Evolutionary conservation across 2,888 invertebrate genomes (phyloP).

Genomic region (Venustoraphidia nigricollis): DNA sequence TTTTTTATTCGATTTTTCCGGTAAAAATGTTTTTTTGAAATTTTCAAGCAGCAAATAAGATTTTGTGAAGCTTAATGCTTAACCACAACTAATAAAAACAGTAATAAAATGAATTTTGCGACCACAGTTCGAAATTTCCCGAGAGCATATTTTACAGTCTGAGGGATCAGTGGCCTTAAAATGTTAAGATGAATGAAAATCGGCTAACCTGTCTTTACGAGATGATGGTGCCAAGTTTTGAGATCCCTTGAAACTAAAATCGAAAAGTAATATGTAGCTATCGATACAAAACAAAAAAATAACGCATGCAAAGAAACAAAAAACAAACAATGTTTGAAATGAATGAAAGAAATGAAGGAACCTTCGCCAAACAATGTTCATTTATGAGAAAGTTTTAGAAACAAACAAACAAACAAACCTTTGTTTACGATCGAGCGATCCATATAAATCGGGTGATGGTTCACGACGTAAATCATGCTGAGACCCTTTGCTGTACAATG

Average conservation of each 20-base stretch:
- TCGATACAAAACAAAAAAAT: constrained; percentile 9
- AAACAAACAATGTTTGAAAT: constrained; percentile 11
- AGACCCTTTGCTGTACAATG: constrained; percentile 45
- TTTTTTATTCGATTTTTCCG: too few species aligned
- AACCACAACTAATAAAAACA: too few species aligned
- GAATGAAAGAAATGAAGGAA: constrained; percentile 7
- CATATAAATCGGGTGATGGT: constrained; percentile 55
- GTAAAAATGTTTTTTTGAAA: too few species aligned
- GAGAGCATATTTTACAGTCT: too few species aligned
- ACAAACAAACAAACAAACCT: constrained; percentile 41
- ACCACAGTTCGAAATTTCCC: too few species aligned
- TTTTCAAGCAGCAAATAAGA: too few species aligned
- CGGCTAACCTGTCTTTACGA: constrained; percentile 30
- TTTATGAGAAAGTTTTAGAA: not conserved
- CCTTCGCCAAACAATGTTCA: constrained; percentile 11
- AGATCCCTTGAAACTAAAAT: constrained; percentile 44
- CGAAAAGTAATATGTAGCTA: constrained; percentile 15
- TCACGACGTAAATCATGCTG: constrained; percentile 58
- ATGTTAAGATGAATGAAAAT: constrained; percentile 3
- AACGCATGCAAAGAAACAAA: constrained; percentile 11
- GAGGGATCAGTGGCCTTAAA: too few species aligned
- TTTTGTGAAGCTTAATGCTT: too few species aligned
- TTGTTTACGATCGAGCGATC: constrained; percentile 51
- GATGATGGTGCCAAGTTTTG: constrained; percentile 35
- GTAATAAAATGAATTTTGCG: too few species aligned